A percentile compares a stretch with the other conserved stretches of the same genome.
These are phyloP conservation scores for Biston betularia DNA, from an alignment of 2,888 invertebrate genomes.

Conservation along the genomic window DNA sequence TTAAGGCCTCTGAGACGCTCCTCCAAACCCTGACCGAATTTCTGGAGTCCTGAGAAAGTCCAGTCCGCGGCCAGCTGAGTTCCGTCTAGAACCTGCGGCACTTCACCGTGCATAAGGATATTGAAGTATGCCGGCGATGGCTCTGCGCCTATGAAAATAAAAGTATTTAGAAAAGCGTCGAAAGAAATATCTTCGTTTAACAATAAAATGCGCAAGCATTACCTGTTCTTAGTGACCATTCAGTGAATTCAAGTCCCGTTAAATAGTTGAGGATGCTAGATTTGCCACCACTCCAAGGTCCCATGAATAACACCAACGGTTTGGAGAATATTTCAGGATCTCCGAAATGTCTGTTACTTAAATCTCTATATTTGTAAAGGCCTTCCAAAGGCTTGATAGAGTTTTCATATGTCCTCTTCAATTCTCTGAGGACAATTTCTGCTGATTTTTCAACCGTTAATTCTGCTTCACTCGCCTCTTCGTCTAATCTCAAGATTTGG, in stretches of 20 bases:
- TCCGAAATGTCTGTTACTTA: constrained; percentile 96
- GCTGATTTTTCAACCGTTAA: constrained; percentile 90
- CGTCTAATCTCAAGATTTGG: constrained; percentile 92
- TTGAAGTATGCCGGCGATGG: constrained; percentile 97
- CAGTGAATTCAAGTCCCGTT: constrained; percentile 93
- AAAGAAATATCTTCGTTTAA: not conserved
- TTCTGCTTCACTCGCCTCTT: constrained; percentile 90
- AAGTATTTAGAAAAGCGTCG: not conserved
- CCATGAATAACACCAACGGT: constrained; percentile 96
- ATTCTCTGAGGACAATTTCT: constrained; percentile 92
- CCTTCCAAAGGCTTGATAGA: constrained; percentile 96
- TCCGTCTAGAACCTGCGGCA: constrained; percentile 94
- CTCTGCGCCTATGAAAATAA: constrained; percentile 91
- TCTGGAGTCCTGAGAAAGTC: constrained; percentile 97
- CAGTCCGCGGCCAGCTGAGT: constrained; percentile 98
- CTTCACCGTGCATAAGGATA: constrained; percentile 95
- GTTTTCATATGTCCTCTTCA: constrained; percentile 94
- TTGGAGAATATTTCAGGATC: constrained; percentile 98
- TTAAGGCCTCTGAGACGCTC: constrained; percentile 94
- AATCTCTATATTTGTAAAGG: constrained; percentile 96
- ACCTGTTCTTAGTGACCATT: constrained; percentile 95
- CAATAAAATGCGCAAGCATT: constrained; percentile 44
- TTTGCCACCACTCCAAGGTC: constrained; percentile 98
- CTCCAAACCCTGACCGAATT: constrained; percentile 97
- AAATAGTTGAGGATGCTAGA: constrained; percentile 97